Conservation (phyloP, 2,888 invertebrate genomes). For the Himalopsyche anomala region DNA sequence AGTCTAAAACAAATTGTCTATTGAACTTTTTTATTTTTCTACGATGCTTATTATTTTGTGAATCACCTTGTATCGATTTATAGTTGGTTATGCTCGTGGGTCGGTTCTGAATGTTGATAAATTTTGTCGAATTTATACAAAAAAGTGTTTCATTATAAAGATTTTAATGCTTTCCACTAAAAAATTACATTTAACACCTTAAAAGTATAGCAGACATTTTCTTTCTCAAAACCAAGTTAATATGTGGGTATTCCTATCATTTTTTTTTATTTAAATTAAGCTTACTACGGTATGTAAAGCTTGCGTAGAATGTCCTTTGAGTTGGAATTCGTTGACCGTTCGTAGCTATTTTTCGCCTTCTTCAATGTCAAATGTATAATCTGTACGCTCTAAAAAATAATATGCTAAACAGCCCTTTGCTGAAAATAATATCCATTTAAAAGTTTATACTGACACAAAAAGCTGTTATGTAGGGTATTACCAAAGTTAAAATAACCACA, state of each 20-base stretch:
- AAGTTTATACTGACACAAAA: not conserved
- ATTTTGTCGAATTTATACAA: too few species aligned
- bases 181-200: too few species aligned
- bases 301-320: not conserved
- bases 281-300: not conserved
- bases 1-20: too few species aligned
- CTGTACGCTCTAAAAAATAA: not conserved
- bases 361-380: constrained; percentile 15
- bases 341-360: not conserved
- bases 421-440: constrained; percentile 1
- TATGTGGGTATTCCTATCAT: not conserved
- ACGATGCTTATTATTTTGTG: too few species aligned
- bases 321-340: constrained; percentile 4
- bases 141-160: too few species aligned
- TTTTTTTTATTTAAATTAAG: not conserved
- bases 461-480: not conserved
- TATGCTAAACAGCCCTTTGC: not conserved
- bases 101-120: too few species aligned
- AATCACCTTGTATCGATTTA: too few species aligned
- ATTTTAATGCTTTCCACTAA: too few species aligned
- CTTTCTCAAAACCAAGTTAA: not conserved
- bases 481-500: not conserved
- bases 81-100: too few species aligned
- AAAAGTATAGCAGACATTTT: not conserved
- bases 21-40: too few species aligned